These are phyloP conservation scores for Pluvialis apricaria DNA, from an alignment of 2,113 vertebrate genomes.

Conservation along the genomic window DNA sequence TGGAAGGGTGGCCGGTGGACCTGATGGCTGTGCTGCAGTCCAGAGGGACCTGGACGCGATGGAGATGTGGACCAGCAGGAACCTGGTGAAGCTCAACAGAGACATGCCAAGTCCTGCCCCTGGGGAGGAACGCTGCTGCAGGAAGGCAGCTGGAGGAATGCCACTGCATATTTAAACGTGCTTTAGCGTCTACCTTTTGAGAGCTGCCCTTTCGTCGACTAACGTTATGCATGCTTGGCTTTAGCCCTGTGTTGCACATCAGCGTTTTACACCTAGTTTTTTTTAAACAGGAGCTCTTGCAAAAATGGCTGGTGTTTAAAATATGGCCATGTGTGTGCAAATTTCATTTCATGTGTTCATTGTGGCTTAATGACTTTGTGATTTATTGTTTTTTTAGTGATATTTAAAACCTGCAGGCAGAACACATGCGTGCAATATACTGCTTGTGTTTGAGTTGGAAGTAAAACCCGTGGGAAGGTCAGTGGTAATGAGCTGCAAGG, in stretches of 20 bases:
- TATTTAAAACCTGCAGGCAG: not conserved
- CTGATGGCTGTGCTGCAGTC: not conserved
- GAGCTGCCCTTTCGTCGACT: not conserved
- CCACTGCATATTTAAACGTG: accelerated
- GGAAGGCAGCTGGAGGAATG: not conserved
- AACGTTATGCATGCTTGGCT: accelerated
- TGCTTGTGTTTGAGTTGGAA: not conserved
- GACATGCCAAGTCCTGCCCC: not conserved
- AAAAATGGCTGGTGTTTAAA: not conserved
- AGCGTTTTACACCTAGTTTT: not conserved
- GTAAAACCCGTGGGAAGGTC: not conserved
- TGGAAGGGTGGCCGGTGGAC: not conserved
- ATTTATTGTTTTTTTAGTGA: not conserved
- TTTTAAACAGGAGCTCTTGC: not conserved
- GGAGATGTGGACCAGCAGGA: not conserved
- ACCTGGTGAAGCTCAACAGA: not conserved
- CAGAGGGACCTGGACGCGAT: not conserved
- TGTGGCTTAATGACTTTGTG: not conserved
- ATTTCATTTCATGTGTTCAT: too few relatives aligned
- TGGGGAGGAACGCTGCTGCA: too few relatives aligned
- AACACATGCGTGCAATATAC: accelerated
- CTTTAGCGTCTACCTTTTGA: not conserved
- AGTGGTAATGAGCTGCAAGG: not conserved
- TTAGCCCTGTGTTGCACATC: not conserved
- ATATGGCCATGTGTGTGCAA: not conserved